Evolutionary conservation across 2,113 vertebrate genomes (phyloP), one percentile per base, ranked within the genome.

Genomic region (Platysternon megacephalum): DNA sequence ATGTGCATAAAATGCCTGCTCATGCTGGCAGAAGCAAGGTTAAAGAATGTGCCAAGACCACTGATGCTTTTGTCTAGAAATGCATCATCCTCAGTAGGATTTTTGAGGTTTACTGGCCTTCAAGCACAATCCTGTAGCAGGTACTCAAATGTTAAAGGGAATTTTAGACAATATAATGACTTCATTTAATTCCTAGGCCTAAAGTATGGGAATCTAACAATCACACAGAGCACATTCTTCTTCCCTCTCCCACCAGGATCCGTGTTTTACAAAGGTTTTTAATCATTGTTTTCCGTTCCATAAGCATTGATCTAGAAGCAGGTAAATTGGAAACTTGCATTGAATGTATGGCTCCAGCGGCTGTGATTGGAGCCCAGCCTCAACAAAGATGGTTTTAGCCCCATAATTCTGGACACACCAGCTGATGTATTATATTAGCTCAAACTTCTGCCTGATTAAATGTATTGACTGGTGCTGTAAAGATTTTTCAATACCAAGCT

Each of bases 41-140:
- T 96, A 48, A 95, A 95, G 96, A 97, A 93, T 97, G 95, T 94
- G 85, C 79, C 90, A 91, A 93, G 94, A 96, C 84, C 79, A n/a
- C 10, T 86, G 53, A 56, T 58, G 55, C 78, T 93, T 91, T 79
- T 82, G 91, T 91, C 87, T 84, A 86, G 72, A 90, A 24, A 48
- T 39, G 21, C 53, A 24, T 88, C 79, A 65, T 44, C 29, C 55
- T 58, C 32, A 94, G 19, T 56, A 51, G 14, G 53, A 72, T 9
- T 53, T 53, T 91, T 32, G 72, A 65, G 85, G 82, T 79, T 51
- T 35, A 22, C 32, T 68, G 52, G 29, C 92, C 95, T 91, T 95
- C 72, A 76, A 92, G 93, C 21, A 84, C 42, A 79, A 2, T 85
- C 80, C 72, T 8, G 52, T 93, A 92, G 61, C 46, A 89, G 82